Evolutionary conservation across 1,140 invertebrate genomes (phyloP).

Genomic region (Drosophila tani): DNA sequence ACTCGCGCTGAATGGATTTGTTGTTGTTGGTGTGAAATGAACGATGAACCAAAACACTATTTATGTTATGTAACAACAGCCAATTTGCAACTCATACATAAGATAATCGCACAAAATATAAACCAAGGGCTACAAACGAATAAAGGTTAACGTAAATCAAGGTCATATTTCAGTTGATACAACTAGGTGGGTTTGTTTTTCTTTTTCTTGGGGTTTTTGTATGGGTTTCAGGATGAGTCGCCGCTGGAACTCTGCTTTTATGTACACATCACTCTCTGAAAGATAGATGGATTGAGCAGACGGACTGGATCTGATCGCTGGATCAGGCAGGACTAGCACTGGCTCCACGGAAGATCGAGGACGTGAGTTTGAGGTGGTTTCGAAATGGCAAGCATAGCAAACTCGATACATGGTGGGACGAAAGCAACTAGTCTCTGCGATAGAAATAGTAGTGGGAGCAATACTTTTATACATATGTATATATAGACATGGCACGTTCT

Average conservation of each 20-base stretch:
- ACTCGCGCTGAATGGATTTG: constrained; percentile 6
- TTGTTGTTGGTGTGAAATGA: constrained; percentile 45
- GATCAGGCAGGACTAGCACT: constrained; percentile 1
- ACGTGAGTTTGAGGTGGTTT: neutral
- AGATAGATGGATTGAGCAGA: neutral
- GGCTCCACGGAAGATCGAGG: neutral
- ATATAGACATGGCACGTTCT: constrained; percentile 57
- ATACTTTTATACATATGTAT: constrained; percentile 61
- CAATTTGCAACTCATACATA: constrained; percentile 76
- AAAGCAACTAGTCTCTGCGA: constrained; percentile 72
- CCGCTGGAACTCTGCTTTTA: too few relatives aligned
- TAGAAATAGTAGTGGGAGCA: constrained; percentile 60
- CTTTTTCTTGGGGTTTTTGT: too few relatives aligned
- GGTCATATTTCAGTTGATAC: constrained; percentile 32
- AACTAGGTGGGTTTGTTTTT: constrained; percentile 24
- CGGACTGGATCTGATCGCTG: neutral
- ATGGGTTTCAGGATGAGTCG: too few relatives aligned
- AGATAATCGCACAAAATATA: constrained; percentile 47
- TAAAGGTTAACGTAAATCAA: constrained; percentile 43
- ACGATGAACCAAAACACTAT: constrained; percentile 56
- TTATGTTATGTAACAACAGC: constrained; percentile 71
- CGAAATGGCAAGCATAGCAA: constrained; percentile 64
- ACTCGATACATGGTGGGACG: constrained; percentile 54
- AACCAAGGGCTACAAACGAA: constrained; percentile 52
- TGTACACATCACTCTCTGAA: too few relatives aligned